Base-by-base conservation (phyloP, 2,113 vertebrate species). In the Atractosteus spatula region DNA sequence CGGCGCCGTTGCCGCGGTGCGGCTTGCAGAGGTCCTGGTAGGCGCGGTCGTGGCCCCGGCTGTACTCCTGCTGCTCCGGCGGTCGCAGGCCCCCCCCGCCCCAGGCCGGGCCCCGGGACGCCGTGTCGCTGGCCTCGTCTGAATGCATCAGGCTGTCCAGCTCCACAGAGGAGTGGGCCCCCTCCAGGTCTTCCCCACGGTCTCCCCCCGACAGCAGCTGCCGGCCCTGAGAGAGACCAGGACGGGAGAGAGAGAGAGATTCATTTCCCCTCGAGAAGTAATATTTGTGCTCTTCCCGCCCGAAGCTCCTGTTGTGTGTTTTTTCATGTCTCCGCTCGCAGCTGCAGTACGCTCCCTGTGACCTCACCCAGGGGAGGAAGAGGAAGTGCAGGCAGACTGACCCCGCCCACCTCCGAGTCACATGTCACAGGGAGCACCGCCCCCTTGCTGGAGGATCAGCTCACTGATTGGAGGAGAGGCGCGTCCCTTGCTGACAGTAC, bases 131-230 rank as follows among this genome's bases (percentile, higher is more conserved):
- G 17, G 93, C 94, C 75, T 98, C 96, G 0, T 98, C 96, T 0
- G 95, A 96, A 0, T 93, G 96, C 96, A 98, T 97, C 74, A 97
- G 83, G 88, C 95, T 97, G 92, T 97, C 96, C 73, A 93, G 93
- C 87, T 98, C 96, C 71, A 96, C 80, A 3, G 96, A 94, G 0
- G 94, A 97, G 82, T 91, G 92, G 82, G 94, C 94, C 62, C 89
- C 93, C 8, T 56, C 70, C 63, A n/a, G 56, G 7, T 91, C 89
- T 0, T 81, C 61, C 8, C 66, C 44, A 7, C 41, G 17, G 69
- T 63, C 70, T 65, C 77, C 64, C 16, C 71, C n/a, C 3, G 69
- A 61, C 41, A 70, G 74, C 66, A 68, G 76, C 75, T 77, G 70
- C 76, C 78, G 76, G 62, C 77, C 79, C 80, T 84, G 5, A 7